These are phyloP conservation scores for Chaetops frenatus DNA, from an alignment of 2,113 vertebrate species.

Conservation along the genomic window DNA sequence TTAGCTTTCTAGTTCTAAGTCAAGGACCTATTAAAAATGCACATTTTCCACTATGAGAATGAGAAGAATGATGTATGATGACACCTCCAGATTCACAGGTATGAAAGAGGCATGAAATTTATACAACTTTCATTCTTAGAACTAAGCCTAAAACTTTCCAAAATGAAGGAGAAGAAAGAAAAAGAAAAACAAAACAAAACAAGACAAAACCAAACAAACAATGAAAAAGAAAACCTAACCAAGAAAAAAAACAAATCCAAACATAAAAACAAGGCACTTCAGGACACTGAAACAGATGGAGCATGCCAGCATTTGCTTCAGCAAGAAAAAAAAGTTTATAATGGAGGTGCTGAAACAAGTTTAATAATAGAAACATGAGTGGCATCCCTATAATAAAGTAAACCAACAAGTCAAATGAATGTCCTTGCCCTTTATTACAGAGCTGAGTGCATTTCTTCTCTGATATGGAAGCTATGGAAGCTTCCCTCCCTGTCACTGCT, in stretches of 20 bases:
- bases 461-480: not conserved
- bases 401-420: not conserved
- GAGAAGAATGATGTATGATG: not conserved
- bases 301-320: not conserved
- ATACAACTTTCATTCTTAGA: not conserved
- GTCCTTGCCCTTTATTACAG: not conserved
- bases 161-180: not conserved
- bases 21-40: not conserved
- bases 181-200: not conserved
- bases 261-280: not conserved
- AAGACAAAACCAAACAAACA: too few species aligned
- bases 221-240: too few species aligned
- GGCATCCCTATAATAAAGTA: conserved; percentile 14
- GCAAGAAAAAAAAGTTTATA: not conserved
- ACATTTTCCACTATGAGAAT: not conserved
- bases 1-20: not conserved
- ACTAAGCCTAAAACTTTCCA: not conserved
- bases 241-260: not conserved
- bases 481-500: not conserved
- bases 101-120: not conserved
- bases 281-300: conserved; percentile 32
- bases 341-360: not conserved
- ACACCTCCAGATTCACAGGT: not conserved
- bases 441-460: not conserved
- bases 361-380: conserved; percentile 49